Percentiles rank a stretch among this genome's conserved stretches.
These are phyloP conservation scores for Helicolenus hilgendorfi DNA, from an alignment of 2,797 vertebrate genomes.

Conservation along the genomic window DNA sequence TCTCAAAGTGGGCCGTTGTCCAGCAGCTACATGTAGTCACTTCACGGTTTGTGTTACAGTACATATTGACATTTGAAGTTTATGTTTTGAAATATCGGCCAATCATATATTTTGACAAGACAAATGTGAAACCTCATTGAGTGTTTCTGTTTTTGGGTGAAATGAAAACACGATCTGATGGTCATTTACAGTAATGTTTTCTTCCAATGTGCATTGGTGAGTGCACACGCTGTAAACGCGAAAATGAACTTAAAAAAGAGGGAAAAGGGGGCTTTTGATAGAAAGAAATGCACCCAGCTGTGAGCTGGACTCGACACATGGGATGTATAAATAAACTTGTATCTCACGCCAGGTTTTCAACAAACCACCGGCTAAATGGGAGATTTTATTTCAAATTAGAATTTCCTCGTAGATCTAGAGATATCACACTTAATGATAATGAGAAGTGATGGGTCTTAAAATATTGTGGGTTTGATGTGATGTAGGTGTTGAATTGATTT, in stretches of 20 bases:
- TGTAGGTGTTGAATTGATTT: conserved; percentile 56
- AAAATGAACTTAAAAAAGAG: conserved; percentile 80
- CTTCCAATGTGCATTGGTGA: conserved; percentile 63
- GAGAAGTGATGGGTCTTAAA: conserved; percentile 74
- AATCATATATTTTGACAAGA: conserved; percentile 83
- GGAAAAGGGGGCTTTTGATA: conserved; percentile 90
- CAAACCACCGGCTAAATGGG: conserved; percentile 82
- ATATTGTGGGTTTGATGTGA: conserved; percentile 60
- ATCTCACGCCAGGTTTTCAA: conserved; percentile 85
- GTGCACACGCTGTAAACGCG: conserved; percentile 68
- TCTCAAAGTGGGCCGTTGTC: conserved; percentile 81
- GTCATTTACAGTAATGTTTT: conserved; percentile 86
- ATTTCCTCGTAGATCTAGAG: conserved; percentile 78
- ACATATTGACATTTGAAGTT: conserved; percentile 85
- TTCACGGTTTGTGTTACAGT: conserved; percentile 83
- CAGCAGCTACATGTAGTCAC: conserved; percentile 84
- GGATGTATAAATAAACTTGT: conserved; percentile 90
- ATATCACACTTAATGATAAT: conserved; percentile 77
- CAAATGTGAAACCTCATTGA: conserved; percentile 78
- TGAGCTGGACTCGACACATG: conserved; percentile 87
- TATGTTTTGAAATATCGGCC: conserved; percentile 82
- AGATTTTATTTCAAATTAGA: conserved; percentile 85
- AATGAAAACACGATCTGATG: conserved; percentile 78
- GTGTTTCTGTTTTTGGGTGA: conserved; percentile 70
- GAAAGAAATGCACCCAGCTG: conserved; percentile 87